Evolutionary conservation across 2,888 invertebrate species (phyloP), one percentile per base, ranked within the genome.

Genomic region (Keiferia lycopersicella): DNA sequence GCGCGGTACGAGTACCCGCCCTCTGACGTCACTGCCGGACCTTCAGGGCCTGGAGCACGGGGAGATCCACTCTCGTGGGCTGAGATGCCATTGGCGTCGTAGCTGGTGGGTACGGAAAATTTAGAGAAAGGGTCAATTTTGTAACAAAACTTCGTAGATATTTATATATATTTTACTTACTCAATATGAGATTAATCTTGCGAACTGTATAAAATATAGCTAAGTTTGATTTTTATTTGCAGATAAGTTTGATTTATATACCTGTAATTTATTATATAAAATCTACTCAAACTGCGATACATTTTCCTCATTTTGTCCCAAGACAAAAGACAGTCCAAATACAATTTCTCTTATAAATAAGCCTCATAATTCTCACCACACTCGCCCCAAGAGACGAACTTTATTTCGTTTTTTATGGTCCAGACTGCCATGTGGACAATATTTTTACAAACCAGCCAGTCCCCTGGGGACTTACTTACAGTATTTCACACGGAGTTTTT

Each of bases 1-100:
- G 94, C 92, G 16, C 93, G 93, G 83, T 94, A 95, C 18, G 94
- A 93, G 86, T 92, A 95, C 61, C 92, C 94, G 12, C 95, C 95
- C 72, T 94, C 94, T 0, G 94, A 95, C 11, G 93, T 93, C 68
- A 92, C 91, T 0, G 92, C 91, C 48, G 87, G 92, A 0, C 89
- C 87, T 56, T 93, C 93, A n/a, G 92, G 86, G 0, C 93, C 93
- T 0, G 82, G 75, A 38, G 93, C 93, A 65, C 93, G 92, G n/a
- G 93, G 87, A 34, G 88, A 85, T 0, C 94, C 94, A 63, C 89
- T 91, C 77, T 94, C 95, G 38, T 92, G 90, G 0, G 92, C 94
- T 1, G 87, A 84, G 73, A 94, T 95, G 34, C 94, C 94, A 67
- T 94, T 94, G 8, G 94, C 94, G 69, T 95, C 94, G 75, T 93